Evolutionary conservation across 1,140 invertebrate genomes (phyloP).

Genomic region (Centruroides vittatus): DNA sequence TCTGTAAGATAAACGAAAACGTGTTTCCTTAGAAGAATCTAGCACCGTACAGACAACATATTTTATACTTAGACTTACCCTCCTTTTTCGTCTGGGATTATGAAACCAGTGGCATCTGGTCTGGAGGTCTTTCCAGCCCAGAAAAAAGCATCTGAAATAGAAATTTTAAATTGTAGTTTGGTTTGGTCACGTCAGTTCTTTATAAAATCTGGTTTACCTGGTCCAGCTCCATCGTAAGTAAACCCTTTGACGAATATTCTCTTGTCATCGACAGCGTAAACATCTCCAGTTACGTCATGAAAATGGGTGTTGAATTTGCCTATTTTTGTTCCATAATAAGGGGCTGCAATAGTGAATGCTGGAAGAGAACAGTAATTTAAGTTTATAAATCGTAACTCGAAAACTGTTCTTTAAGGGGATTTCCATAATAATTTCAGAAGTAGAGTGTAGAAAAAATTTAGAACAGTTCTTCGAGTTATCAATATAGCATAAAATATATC

Average conservation of each 20-base stretch:
- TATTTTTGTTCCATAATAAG: conserved; percentile 55
- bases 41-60: not conserved
- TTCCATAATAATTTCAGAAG: no score
- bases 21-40: not conserved
- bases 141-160: conserved; percentile 56
- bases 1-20: conserved; percentile 29
- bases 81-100: conserved; percentile 47
- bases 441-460: no score
- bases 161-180: not conserved
- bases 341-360: not conserved
- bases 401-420: no score
- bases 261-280: conserved; percentile 72
- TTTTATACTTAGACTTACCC: conserved; percentile 40
- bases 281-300: conserved; percentile 57
- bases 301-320: conserved; percentile 36
- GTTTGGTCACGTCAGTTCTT: not conserved
- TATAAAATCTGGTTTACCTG: conserved; percentile 27
- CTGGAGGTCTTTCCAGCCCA: conserved; percentile 64
- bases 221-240: conserved; percentile 67
- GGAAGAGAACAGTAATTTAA: no score
- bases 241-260: conserved; percentile 75
- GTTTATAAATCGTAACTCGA: no score
- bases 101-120: conserved; percentile 59
- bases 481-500: no score
- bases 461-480: no score